A percentile compares a stretch with the other conserved stretches of the same genome.
These are phyloP conservation scores for Macrotus californicus DNA, from an alignment of 2,113 vertebrate genomes.

Conservation along the genomic window DNA sequence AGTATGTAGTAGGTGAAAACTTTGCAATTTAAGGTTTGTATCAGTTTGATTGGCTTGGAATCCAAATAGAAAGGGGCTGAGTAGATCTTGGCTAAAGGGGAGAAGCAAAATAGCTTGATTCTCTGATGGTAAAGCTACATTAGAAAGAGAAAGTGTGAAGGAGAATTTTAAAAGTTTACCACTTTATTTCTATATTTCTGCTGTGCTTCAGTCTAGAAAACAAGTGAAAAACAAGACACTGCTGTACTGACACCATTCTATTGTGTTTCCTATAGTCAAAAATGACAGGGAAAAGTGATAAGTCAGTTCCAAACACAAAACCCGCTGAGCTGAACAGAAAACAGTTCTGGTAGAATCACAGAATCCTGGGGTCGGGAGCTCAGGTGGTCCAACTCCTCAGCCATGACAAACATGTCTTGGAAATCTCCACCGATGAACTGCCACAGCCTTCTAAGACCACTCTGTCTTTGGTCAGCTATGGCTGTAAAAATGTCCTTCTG, in stretches of 20 bases:
- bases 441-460: not conserved
- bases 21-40: slow-evolving; percentile 67
- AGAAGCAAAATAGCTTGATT: slow-evolving; percentile 48
- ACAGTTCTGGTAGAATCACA: not conserved
- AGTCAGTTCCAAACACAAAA: not conserved
- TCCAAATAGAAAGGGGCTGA: slow-evolving; percentile 69
- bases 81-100: slow-evolving; percentile 68
- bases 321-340: not conserved
- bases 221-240: not conserved
- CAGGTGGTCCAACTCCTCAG: not conserved
- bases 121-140: slow-evolving; percentile 26
- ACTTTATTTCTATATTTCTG: not conserved
- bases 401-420: not conserved
- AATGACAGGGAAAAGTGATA: not conserved
- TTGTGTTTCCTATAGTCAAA: not conserved
- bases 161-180: not conserved
- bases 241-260: not conserved
- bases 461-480: not conserved
- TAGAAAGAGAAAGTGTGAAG: slow-evolving; percentile 35
- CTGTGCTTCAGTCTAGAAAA: not conserved
- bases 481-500: not conserved
- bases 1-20: not conserved
- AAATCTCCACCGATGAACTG: not conserved
- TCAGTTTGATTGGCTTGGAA: slow-evolving; percentile 72
- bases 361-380: not conserved